Evolutionary conservation across 1,140 invertebrate species (phyloP).

Genomic region (Protaetia brevitarsis): DNA sequence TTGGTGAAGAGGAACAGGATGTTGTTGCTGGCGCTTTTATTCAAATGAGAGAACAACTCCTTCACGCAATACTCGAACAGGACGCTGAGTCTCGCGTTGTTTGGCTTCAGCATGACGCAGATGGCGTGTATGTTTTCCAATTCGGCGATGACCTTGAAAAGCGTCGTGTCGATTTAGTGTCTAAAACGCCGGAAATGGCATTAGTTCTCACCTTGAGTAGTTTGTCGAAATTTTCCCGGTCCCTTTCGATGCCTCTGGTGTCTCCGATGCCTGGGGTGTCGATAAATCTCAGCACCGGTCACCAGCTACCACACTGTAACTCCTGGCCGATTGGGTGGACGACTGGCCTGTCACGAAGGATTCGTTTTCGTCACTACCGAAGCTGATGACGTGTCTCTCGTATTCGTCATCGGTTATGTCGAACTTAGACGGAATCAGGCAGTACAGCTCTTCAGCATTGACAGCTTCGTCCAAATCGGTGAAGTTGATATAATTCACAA

Average conservation of each 20-base stretch:
- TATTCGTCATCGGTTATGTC: conserved; percentile 16
- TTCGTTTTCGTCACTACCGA: not conserved
- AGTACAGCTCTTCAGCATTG: not conserved
- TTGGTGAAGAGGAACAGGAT: conserved; percentile 43
- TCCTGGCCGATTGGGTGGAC: not conserved
- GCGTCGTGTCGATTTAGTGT: not conserved
- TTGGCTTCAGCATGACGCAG: conserved; percentile 38
- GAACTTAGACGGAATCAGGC: conserved; percentile 21
- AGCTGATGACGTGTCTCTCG: not conserved
- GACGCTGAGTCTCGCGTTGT: conserved; percentile 31
- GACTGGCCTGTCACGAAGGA: not conserved
- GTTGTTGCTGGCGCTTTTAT: conserved; percentile 39
- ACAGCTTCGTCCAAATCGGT: not conserved
- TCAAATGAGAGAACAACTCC: conserved; percentile 38
- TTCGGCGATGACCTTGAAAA: conserved; percentile 36
- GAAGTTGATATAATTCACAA: conserved; percentile 18
- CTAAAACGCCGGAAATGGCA: not conserved
- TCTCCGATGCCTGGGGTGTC: conserved; percentile 21
- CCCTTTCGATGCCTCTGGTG: conserved; percentile 3
- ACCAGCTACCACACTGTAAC: not conserved
- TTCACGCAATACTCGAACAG: conserved; percentile 40
- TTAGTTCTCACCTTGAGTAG: not conserved
- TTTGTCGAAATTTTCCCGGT: conserved; percentile 11
- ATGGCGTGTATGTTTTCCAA: conserved; percentile 40
- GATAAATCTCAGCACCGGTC: not conserved